Percentiles rank a stretch among this genome's conserved stretches.
These are phyloP conservation scores for Notechis scutatus DNA, from an alignment of 2,113 vertebrate genomes.

Conservation along the genomic window DNA sequence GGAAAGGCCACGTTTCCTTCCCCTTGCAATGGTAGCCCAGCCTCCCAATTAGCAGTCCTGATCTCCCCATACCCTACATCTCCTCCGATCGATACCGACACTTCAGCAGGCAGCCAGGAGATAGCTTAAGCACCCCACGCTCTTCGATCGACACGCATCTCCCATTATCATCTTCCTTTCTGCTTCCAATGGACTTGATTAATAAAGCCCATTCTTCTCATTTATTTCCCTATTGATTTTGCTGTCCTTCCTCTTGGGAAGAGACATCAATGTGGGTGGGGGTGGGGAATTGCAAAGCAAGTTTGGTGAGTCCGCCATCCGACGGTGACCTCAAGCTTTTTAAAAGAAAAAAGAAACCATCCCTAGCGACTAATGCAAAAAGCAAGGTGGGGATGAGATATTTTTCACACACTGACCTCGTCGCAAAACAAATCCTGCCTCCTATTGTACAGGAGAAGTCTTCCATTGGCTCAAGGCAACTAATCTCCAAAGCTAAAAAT, in stretches of 20 bases:
- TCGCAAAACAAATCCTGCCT: conserved; percentile 39
- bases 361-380: conserved; percentile 36
- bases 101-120: conserved; percentile 28
- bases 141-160: conserved; percentile 49
- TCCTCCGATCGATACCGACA: conserved; percentile 15
- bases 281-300: conserved; percentile 5
- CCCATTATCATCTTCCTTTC: conserved; percentile 43
- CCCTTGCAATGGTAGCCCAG: conserved; percentile 21
- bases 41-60: conserved; percentile 19
- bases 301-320: conserved; percentile 22
- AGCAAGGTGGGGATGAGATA: conserved; percentile 33
- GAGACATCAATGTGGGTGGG: conserved; percentile 46
- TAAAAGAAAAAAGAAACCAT: neutral
- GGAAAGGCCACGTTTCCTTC: neutral
- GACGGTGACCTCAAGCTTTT: neutral
- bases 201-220: conserved; percentile 53
- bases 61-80: neutral
- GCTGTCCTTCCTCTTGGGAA: conserved; percentile 27
- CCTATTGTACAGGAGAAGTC: conserved; percentile 27
- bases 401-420: conserved; percentile 37
- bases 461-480: conserved; percentile 28
- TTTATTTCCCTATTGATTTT: conserved; percentile 55
- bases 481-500: conserved; percentile 30
- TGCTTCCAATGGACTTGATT: conserved; percentile 42
- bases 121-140: conserved; percentile 23